phyloP scores from a whole-genome alignment of 1,140 invertebrate genomes.

The Macrocentrus cingulum region DNA sequence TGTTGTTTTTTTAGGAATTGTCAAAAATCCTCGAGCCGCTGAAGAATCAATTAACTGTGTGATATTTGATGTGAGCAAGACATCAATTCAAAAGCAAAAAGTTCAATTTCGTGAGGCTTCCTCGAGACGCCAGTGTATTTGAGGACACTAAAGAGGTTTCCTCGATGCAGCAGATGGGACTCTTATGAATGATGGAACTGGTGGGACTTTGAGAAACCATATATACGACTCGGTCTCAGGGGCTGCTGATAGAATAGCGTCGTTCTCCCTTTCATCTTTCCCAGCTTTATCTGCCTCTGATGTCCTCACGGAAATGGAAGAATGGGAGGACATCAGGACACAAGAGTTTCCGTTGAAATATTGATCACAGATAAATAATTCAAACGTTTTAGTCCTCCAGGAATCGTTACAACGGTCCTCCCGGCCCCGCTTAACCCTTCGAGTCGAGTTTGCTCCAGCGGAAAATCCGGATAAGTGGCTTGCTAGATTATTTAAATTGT shows the following conservation, averaged over 20 bases:
- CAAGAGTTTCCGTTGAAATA: slow-evolving; percentile 19
- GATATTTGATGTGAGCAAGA: too few species aligned
- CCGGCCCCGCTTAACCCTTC: too few species aligned
- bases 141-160: slow-evolving; percentile 16
- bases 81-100: slow-evolving; percentile 7
- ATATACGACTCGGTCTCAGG: slow-evolving; percentile 11
- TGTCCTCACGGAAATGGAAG: slow-evolving; percentile 24
- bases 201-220: slow-evolving; percentile 20
- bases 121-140: slow-evolving; percentile 18
- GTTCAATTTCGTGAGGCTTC: background rate
- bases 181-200: slow-evolving; percentile 27
- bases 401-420: too few species aligned
- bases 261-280: background rate
- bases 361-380: slow-evolving; percentile 18
- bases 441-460: too few species aligned
- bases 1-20: too few species aligned
- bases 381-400: too few species aligned
- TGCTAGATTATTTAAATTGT: too few species aligned
- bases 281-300: background rate
- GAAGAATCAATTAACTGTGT: too few species aligned
- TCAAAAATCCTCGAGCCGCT: too few species aligned
- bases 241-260: slow-evolving; percentile 12
- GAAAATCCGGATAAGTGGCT: too few species aligned
- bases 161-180: slow-evolving; percentile 7
- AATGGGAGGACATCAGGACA: slow-evolving; percentile 13